Conservation (phyloP, 2,888 invertebrate species). For the Drosophila neotestacea region DNA sequence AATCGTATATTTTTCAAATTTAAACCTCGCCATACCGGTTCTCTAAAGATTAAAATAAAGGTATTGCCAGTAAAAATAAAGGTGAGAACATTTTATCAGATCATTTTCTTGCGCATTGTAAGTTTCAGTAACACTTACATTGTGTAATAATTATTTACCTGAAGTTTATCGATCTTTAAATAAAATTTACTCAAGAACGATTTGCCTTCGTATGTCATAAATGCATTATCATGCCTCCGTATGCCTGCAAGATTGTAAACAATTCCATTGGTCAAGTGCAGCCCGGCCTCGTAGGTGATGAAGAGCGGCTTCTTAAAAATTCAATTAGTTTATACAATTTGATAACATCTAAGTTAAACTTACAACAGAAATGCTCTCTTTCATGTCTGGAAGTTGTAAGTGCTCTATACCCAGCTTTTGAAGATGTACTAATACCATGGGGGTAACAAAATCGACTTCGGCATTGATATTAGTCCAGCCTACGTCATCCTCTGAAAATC, state of each 20-base stretch:
- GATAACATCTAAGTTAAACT: constrained; percentile 20
- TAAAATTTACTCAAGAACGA: constrained; percentile 82
- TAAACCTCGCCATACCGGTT: too few species aligned
- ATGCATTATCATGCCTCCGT: constrained; percentile 78
- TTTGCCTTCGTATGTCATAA: constrained; percentile 84
- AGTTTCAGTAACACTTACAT: not conserved
- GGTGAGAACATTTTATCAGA: too few species aligned
- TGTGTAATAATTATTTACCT: constrained; percentile 68
- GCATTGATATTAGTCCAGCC: constrained; percentile 84
- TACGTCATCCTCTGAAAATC: constrained; percentile 64
- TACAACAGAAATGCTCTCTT: constrained; percentile 83
- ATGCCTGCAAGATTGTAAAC: constrained; percentile 83
- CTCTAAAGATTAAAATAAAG: too few species aligned
- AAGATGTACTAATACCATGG: constrained; percentile 80
- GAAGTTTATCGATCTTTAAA: constrained; percentile 80
- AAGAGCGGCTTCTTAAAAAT: constrained; percentile 80
- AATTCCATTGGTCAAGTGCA: constrained; percentile 82
- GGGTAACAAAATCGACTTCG: constrained; percentile 84
- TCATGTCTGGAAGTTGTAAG: constrained; percentile 82
- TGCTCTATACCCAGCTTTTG: constrained; percentile 80
- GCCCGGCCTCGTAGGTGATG: constrained; percentile 81
- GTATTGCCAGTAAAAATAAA: too few species aligned
- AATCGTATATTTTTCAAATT: too few species aligned
- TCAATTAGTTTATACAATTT: not conserved
- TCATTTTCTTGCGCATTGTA: not conserved